A percentile compares a stretch with the other conserved stretches of the same genome.
These are phyloP conservation scores for Plecturocebus donacophilus DNA, from an alignment of 2,113 vertebrate species.

Conservation along the genomic window DNA sequence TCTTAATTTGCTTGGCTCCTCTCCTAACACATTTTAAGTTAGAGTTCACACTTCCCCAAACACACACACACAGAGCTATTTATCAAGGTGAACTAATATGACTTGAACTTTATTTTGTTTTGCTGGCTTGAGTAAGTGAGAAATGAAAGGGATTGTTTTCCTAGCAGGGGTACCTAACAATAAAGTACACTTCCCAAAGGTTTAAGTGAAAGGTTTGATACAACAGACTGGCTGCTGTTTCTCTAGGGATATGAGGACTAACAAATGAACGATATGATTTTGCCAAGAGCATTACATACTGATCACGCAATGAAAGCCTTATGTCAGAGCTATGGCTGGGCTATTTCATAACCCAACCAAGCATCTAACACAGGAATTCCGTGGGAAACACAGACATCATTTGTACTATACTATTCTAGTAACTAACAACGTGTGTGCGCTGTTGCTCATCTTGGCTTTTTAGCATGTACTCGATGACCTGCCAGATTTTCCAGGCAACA, in stretches of 20 bases:
- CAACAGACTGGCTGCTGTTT: neutral
- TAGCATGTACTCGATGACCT: neutral
- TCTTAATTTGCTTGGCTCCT: neutral
- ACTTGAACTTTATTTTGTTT: neutral
- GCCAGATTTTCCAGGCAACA: neutral
- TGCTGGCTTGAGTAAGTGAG: neutral
- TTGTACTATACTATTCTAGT: neutral
- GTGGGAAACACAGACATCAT: neutral
- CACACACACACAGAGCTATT: neutral
- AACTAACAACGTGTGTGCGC: neutral
- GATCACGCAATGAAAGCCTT: neutral
- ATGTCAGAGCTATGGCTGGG: neutral
- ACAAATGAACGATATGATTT: neutral
- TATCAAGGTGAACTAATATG: conserved; percentile 14
- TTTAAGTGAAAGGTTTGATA: neutral
- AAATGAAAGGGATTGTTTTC: neutral
- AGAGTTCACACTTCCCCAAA: no score
- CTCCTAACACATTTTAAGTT: neutral
- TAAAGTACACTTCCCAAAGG: neutral
- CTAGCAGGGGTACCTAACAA: neutral
- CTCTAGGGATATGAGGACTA: neutral
- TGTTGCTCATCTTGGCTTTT: conserved; percentile 5
- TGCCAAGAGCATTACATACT: neutral
- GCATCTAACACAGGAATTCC: neutral
- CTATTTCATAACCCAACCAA: conserved; percentile 15